Evolutionary conservation across 2,113 vertebrate genomes (phyloP), one percentile per base, ranked within the genome.

Genomic region (Cinclus mexicanus): DNA sequence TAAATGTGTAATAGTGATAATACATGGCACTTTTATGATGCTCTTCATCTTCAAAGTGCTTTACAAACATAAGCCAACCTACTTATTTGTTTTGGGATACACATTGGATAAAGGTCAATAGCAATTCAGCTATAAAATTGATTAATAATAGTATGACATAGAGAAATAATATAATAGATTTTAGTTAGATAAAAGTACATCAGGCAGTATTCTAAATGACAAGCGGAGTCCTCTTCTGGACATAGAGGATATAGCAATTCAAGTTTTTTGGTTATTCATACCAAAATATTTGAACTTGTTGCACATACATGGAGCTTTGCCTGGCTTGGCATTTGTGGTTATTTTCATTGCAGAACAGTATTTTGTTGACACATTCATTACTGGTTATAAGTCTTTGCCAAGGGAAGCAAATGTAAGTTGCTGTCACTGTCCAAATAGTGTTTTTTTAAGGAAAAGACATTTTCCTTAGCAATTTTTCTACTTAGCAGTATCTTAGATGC

Each of bases 171-270:
- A 46, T n/a, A 5, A 61, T 63, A 91, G 93, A 88, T 89, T 95
- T 94, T 87, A 70, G 55, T 90, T 94, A 80, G 65, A 53, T 87
- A 94, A 74, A 82, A 78, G 52, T 44, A 53, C 37, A 56, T 76
- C 65, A 55, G 37, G 10, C 53, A 47, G 55, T 82, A 70, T 77
- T 96, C 60, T 83, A 91, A 94, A 96, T 95, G 85, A 91, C 71
- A 93, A 88, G 85, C 4, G 18, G 85, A 93, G 95, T 96, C 95
- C 92, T 96, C 93, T 96, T 95, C 94, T 96, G 95, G 94, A 92
- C 89, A 56, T 80, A 93, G 69, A 70, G 76, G 82, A 94, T 95
- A 95, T 56, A 92, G 85, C 94, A 96, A 52, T 81, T 94, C 35
- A 28, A 90, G 15, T 67, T 5, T 77, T 91, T 61, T 68, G 35